Percentiles rank a stretch among this genome's conserved stretches.
phyloP scores from a whole-genome alignment of 2,888 invertebrate species.

The Pemphredon lugubris region DNA sequence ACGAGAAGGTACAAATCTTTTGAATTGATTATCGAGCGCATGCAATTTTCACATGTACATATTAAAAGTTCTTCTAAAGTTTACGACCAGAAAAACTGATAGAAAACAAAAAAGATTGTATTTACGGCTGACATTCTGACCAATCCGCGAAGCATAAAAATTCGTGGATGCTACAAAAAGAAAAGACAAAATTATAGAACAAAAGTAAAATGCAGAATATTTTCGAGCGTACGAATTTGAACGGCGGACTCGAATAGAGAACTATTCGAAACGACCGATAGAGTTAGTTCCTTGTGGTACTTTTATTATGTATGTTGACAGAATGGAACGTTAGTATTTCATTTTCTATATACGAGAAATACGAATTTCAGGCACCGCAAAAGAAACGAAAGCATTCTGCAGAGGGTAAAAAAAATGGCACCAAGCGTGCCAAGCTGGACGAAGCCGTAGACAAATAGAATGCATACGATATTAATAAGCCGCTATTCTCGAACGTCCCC shows the following conservation, averaged over 20 bases:
- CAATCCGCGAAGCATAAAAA: not conserved
- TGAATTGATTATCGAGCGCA: not conserved
- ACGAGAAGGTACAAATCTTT: slow-evolving; percentile 84
- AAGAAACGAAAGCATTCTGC: slow-evolving; percentile 80
- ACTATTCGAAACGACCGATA: not conserved
- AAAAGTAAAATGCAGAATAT: slow-evolving; percentile 36
- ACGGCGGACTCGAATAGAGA: slow-evolving; percentile 11
- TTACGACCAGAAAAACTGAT: slow-evolving; percentile 23
- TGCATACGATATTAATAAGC: slow-evolving; percentile 59
- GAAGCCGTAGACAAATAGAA: slow-evolving; percentile 80
- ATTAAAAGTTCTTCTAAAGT: too few species aligned
- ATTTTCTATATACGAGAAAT: slow-evolving; percentile 72
- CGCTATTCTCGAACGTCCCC: slow-evolving; percentile 43
- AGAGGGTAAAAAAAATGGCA: slow-evolving; percentile 80
- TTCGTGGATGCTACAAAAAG: slow-evolving; percentile 2
- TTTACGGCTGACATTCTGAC: slow-evolving; percentile 46
- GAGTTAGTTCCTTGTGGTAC: slow-evolving; percentile 15
- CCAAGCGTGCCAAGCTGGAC: slow-evolving; percentile 79
- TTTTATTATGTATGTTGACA: slow-evolving; percentile 51
- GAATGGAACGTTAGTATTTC: slow-evolving; percentile 34
- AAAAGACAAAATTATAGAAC: not conserved
- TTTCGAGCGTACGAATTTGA: too few species aligned
- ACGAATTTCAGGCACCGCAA: slow-evolving; percentile 79
- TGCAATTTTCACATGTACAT: slow-evolving; percentile 30
- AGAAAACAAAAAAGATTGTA: slow-evolving; percentile 40